phyloP scores from a whole-genome alignment of 1,140 invertebrate species.

The Drosophila littoralis region DNA sequence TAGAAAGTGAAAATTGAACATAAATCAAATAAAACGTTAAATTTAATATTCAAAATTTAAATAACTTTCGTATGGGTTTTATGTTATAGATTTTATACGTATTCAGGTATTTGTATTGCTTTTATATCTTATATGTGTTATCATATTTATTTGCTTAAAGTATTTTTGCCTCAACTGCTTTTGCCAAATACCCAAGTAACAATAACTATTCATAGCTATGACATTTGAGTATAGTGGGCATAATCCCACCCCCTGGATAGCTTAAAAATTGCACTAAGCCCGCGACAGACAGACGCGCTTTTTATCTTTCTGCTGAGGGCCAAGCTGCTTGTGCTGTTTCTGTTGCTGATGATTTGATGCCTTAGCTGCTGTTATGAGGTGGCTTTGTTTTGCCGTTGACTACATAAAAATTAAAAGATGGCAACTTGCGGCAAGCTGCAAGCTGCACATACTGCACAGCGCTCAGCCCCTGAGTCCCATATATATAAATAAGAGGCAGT shows the following conservation, averaged over 20 bases:
- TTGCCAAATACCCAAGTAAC: too few species aligned
- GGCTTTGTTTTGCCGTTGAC: slow-evolving; percentile 64
- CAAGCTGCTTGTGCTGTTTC: slow-evolving; percentile 40
- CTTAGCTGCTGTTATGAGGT: slow-evolving; percentile 25
- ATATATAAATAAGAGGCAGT: slow-evolving; percentile 29
- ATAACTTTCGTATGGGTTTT: too few species aligned
- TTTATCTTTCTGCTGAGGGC: slow-evolving; percentile 45
- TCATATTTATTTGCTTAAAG: too few species aligned
- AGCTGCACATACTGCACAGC: slow-evolving; percentile 5
- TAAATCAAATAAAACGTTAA: too few species aligned
- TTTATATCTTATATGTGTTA: too few species aligned
- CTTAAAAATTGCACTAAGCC: slow-evolving; percentile 12
- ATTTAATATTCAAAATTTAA: too few species aligned
- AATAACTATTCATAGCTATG: not conserved
- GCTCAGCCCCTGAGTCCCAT: slow-evolving; percentile 13
- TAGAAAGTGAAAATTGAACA: too few species aligned
- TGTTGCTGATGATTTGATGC: slow-evolving; percentile 40
- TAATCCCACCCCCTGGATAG: slow-evolving; percentile 29
- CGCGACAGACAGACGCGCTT: slow-evolving; percentile 19
- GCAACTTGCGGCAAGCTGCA: slow-evolving; percentile 7
- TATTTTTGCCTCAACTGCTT: too few species aligned
- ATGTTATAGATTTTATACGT: too few species aligned
- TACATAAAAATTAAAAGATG: slow-evolving; percentile 50
- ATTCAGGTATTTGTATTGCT: too few species aligned
- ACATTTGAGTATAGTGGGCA: slow-evolving; percentile 36